Evolutionary conservation across 1,140 invertebrate species (phyloP), one percentile per base, ranked within the genome.

Genomic region (Solenopsis fugax): DNA sequence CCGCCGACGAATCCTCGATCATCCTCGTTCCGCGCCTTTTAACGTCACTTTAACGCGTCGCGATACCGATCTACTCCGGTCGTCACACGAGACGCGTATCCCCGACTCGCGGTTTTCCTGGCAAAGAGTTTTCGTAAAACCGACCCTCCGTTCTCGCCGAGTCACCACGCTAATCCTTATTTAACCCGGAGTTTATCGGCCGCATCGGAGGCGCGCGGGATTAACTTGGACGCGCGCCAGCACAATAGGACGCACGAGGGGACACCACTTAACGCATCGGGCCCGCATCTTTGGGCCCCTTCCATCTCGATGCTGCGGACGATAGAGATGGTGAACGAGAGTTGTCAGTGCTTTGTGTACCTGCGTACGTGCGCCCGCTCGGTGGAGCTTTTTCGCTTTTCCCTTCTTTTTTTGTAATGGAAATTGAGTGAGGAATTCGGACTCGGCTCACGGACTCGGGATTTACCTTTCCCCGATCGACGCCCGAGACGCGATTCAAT

Each of bases 141-240:
- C 4, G 18, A 71, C 56, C 24, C 81, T 18, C 9, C 37, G 56
- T 82, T 85, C 76, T 69, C 77, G 93, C 48, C 89, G 71, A 91
- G 92, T 93, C 93, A 93, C 21, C 85, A 80, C 73, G 86, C 77
- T 93, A 93, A 93, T 93, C 92, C 92, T 91, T 89, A 92, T 93
- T 93, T 93, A 92, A 93, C 89, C 90, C 52, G 45, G 34, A 87
- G 58, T 92, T 89, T 92, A 93, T 92, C 92, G 62, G 86, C 50
- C 56, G 21, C 80, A 91, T 91, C 90, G 87, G 52, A 78, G 72
- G 60, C 78, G 21, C 65, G 24, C 71, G 85, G 91, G 92, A 93
- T 93, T 93, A 93, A 92, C 89, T 92, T 87, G 85, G 91, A 62
- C 88, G 78, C 81, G 54, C 45, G 50, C 37, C 85, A 67, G n/a